A percentile compares a stretch with the other conserved stretches of the same genome.
Conservation (phyloP, 2,113 vertebrate species). For the Peromyscus leucopus region DNA sequence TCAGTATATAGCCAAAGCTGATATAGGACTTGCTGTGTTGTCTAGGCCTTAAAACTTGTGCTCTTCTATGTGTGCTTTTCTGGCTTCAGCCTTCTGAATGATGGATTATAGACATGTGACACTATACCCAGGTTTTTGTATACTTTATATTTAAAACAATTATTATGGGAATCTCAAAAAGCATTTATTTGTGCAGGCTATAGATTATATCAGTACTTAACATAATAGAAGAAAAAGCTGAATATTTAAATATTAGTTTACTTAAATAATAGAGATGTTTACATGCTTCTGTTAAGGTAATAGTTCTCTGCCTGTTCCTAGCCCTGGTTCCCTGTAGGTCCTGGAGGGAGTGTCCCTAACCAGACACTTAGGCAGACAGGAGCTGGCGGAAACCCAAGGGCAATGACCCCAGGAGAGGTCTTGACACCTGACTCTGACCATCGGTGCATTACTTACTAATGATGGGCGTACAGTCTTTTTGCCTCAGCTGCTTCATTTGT, state of each 20-base stretch:
- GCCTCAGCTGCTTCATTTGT: background rate
- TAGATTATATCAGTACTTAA: background rate
- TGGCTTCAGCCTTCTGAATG: background rate
- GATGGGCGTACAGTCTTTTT: background rate
- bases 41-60: background rate
- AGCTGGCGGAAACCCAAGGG: background rate
- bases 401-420: background rate
- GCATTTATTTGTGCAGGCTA: background rate
- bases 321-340: background rate
- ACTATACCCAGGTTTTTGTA: background rate
- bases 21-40: background rate
- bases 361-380: background rate
- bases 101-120: background rate
- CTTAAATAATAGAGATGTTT: background rate
- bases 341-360: background rate
- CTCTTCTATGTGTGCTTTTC: too few species aligned
- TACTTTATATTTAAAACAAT: background rate
- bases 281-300: background rate
- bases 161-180: background rate
- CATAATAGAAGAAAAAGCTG: background rate
- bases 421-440: background rate
- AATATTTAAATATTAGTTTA: background rate
- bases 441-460: background rate
- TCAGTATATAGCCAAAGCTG: background rate
- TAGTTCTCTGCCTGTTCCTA: background rate